Conservation (phyloP, 1,140 invertebrate species). For the Leptonema lineaticorne region DNA sequence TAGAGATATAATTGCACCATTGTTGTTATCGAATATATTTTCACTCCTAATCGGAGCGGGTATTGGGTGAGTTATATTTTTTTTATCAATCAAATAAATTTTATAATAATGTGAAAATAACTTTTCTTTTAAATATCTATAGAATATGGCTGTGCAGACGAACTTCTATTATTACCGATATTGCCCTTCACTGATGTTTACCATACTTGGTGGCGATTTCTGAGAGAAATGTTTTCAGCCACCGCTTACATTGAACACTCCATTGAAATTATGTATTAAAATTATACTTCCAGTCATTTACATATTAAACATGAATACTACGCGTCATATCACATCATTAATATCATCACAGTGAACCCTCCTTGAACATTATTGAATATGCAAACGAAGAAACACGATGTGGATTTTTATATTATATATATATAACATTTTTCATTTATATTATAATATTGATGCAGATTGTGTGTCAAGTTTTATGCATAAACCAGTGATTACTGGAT, state of each 20-base stretch:
- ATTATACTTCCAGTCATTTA: not conserved
- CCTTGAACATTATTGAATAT: no score
- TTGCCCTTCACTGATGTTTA: constrained; percentile 13
- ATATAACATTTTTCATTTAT: no score
- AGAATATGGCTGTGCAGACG: constrained; percentile 12
- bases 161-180: constrained; percentile 7
- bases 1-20: constrained; percentile 84
- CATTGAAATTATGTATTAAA: not conserved
- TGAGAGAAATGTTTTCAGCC: not conserved
- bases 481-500: no score
- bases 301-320: constrained; percentile 14
- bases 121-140: no score
- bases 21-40: constrained; percentile 86
- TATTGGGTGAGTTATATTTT: constrained; percentile 68
- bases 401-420: no score
- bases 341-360: not conserved
- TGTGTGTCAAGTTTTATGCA: no score
- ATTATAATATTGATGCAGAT: no score
- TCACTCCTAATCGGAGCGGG: constrained; percentile 87
- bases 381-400: no score
- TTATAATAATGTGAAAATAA: no score
- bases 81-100: not conserved
- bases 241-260: not conserved
- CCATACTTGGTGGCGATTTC: not conserved
- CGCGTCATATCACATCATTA: not conserved